Evolutionary conservation across 1,140 invertebrate species (phyloP).

Genomic region (Aphis craccivora): DNA sequence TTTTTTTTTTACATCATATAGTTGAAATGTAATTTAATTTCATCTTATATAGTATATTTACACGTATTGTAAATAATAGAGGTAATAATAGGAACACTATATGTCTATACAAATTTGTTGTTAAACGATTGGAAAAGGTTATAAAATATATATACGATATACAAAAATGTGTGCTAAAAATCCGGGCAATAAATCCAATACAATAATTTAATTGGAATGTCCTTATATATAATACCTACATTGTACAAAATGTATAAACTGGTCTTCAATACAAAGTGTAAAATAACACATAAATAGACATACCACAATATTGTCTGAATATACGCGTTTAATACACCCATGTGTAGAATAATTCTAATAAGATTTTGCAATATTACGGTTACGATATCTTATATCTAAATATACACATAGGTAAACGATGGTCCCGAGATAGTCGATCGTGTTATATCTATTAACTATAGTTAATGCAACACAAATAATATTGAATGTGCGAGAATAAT

Average conservation of each 20-base stretch:
- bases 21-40: not conserved
- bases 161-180: not conserved
- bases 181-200: not conserved
- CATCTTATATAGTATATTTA: not conserved
- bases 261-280: not conserved
- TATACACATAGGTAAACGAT: not conserved
- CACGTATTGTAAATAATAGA: not conserved
- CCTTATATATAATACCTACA: not conserved
- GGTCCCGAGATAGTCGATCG: not conserved
- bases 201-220: not conserved
- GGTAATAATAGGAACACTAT: not conserved
- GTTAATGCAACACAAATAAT: not conserved
- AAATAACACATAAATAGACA: not conserved
- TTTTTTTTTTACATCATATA: not conserved
- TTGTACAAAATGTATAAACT: not conserved
- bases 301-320: not conserved
- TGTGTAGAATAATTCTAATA: not conserved
- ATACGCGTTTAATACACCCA: not conserved
- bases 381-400: not conserved
- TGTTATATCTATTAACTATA: not conserved
- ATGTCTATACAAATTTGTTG: not conserved
- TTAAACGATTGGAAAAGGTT: not conserved
- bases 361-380: not conserved
- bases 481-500: not conserved
- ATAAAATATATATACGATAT: not conserved